Conservation (phyloP, 2,888 invertebrate genomes). For the Drosophila mercatorum region DNA sequence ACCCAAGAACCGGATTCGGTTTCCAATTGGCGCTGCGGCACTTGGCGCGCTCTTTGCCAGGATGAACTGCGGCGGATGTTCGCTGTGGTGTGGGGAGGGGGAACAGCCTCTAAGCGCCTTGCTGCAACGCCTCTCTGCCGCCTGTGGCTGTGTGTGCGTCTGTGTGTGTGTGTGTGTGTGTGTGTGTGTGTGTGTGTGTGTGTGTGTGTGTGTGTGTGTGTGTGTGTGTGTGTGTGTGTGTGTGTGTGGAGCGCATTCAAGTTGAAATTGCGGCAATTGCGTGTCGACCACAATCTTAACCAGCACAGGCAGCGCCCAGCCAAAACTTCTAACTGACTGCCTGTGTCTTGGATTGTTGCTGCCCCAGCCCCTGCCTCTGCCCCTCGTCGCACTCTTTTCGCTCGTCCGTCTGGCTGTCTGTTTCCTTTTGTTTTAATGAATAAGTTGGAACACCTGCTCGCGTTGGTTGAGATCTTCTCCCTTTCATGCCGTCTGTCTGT, state of each 20-base stretch:
- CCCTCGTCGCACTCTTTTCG: not conserved
- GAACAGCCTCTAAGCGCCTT: constrained; percentile 29
- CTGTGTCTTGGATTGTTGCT: constrained; percentile 32
- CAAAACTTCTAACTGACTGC: constrained; percentile 57
- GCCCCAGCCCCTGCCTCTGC: not conserved
- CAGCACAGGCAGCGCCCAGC: constrained; percentile 43
- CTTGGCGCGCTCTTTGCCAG: constrained; percentile 54
- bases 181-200: constrained; percentile 17
- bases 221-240: constrained; percentile 20
- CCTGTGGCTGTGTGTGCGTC: constrained; percentile 30
- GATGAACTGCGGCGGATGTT: constrained; percentile 62
- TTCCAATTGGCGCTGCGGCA: constrained; percentile 66
- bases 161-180: constrained; percentile 27
- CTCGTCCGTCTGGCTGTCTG: constrained; percentile 39
- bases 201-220: constrained; percentile 17
- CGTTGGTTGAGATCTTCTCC: constrained; percentile 45
- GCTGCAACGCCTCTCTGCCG: constrained; percentile 14
- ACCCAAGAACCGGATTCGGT: constrained; percentile 70
- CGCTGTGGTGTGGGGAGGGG: constrained; percentile 1
- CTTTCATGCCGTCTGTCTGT: constrained; percentile 1
- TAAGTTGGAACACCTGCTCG: constrained; percentile 77
- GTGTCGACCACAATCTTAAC: constrained; percentile 76
- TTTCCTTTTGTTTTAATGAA: constrained; percentile 77
- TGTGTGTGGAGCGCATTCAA: constrained; percentile 57
- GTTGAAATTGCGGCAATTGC: constrained; percentile 78